Percentiles rank a stretch among this genome's conserved stretches.
phyloP scores from a whole-genome alignment of 2,888 invertebrate genomes.

The Sepiola atlantica region DNA sequence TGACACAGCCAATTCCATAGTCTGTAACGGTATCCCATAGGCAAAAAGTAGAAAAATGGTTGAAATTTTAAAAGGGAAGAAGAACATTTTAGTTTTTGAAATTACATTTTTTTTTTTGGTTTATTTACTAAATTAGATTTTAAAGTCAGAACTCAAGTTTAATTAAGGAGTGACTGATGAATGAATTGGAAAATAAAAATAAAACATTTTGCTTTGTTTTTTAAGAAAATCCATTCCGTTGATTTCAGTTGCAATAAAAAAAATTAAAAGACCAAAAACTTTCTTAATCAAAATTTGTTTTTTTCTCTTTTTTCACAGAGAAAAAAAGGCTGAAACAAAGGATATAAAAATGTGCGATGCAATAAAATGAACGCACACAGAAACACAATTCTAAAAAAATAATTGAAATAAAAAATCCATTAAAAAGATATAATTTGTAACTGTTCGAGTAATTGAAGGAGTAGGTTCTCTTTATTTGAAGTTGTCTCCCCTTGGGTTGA shows the following conservation, averaged over 20 bases:
- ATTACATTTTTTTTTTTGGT: not conserved
- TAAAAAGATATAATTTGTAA: too few species aligned
- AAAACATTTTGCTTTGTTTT: too few species aligned
- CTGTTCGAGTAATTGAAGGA: too few species aligned
- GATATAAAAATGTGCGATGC: not conserved
- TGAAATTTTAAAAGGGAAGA: too few species aligned
- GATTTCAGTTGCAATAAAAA: not conserved
- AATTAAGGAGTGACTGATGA: conserved; percentile 20
- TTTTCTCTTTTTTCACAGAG: not conserved
- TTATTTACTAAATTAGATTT: too few species aligned
- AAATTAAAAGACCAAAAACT: not conserved
- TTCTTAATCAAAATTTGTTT: not conserved
- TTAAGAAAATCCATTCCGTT: not conserved
- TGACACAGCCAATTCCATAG: too few species aligned
- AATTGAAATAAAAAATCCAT: too few species aligned
- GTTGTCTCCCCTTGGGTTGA: too few species aligned
- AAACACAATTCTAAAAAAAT: not conserved
- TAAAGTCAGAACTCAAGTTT: not conserved
- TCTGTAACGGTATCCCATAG: too few species aligned
- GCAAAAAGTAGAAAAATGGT: too few species aligned
- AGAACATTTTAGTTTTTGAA: not conserved
- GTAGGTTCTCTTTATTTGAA: too few species aligned
- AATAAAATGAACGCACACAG: not conserved
- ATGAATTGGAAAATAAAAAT: not conserved
- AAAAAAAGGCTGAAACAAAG: not conserved